Evolutionary conservation across 2,797 vertebrate species (phyloP), one percentile per base, ranked within the genome.

Genomic region (Rhinogobio ventralis): DNA sequence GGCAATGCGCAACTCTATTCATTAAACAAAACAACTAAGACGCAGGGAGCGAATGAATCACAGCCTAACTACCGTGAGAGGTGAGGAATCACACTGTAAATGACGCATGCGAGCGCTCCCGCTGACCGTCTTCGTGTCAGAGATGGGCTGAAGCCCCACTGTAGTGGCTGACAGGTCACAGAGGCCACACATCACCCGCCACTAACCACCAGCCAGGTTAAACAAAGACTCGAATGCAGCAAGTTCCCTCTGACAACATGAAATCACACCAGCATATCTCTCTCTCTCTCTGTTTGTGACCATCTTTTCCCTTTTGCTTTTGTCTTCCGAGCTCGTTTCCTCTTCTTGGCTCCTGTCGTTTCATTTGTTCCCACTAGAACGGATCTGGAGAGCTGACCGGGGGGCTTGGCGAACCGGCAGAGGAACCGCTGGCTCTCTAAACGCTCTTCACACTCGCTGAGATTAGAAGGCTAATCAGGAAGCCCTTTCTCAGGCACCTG

Each of bases 381-480:
- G 20, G 73, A 74, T 71, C 75, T 66, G 55, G 68, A 83, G 75
- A 83, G 57, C 81, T 57, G 86, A 68, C 77, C 51, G 36, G 33
- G 23, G 83, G 76, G 76, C 23, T 85, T 79, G 76, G 55, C 42
- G 15, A 62, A 62, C 36, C 19, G 23, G 53, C 75, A 71, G 83
- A 85, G 83, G 76, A 79, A 72, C 25, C 53, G 20, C 28, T 87
- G 73, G 69, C 77, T 82, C 36, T 66, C 71, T 66, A 57, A 81
- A 55, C 23, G 9, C 62, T 55, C 76, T 39, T 60, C 60, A 78
- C 66, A 53, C 57, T 69, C 25, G 20, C 49, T 30, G 76, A 85
- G 75, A 75, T 85, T 78, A 67, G 36, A 74, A 82, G 53, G 78
- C 79, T 87, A 87, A 87, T 85, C 68, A 82, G 75, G 68, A 78